Percentiles rank a stretch among this genome's conserved stretches.
Evolutionary conservation across 2,797 vertebrate genomes (phyloP).

Genomic region (Gambelia wislizenii): DNA sequence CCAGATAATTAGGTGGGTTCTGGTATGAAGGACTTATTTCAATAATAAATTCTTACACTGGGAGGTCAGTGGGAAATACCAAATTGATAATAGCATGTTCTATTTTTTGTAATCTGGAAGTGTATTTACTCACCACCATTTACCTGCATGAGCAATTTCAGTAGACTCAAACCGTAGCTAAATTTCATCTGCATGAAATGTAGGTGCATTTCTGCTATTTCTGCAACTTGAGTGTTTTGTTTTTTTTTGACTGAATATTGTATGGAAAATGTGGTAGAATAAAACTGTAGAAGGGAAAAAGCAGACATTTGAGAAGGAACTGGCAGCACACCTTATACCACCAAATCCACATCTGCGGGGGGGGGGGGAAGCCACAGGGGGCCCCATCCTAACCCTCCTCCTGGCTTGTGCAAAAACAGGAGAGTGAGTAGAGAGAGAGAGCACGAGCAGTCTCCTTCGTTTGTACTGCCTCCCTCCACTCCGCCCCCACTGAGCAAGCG

Average conservation of each 20-base stretch:
- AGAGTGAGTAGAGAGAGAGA: too few relatives aligned
- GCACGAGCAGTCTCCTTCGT: too few relatives aligned
- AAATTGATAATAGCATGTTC: neutral
- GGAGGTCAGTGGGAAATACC: neutral
- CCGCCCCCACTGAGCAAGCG: too few relatives aligned
- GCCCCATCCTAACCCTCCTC: too few relatives aligned
- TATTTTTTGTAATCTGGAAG: neutral
- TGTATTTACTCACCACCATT: neutral
- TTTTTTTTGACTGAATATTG: neutral
- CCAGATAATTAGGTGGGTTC: neutral
- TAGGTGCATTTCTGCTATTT: neutral
- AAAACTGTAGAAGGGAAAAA: neutral
- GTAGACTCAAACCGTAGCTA: neutral
- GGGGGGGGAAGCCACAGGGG: too few relatives aligned
- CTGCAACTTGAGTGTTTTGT: neutral
- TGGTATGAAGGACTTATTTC: neutral
- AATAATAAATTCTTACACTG: neutral
- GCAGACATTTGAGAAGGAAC: neutral
- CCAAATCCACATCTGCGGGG: too few relatives aligned
- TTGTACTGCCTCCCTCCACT: too few relatives aligned
- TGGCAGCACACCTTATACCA: neutral
- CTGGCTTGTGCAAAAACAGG: too few relatives aligned
- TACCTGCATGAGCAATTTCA: neutral
- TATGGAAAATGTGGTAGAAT: neutral
- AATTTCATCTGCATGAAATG: neutral